These are phyloP conservation scores for Arctopsyche grandis DNA, from an alignment of 1,140 invertebrate genomes.

Conservation along the genomic window DNA sequence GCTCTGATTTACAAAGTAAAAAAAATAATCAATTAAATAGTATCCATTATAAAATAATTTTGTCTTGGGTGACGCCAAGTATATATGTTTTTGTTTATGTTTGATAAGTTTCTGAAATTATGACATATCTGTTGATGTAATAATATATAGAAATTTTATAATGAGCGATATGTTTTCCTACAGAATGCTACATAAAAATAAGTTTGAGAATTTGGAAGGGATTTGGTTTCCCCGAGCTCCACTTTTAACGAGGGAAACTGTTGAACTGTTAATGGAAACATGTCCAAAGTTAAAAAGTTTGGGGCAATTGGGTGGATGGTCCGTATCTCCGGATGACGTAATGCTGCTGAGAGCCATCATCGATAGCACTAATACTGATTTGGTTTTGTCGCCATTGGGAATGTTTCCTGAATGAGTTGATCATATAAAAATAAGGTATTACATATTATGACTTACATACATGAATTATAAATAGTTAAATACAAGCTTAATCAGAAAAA, in stretches of 20 bases:
- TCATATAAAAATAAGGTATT: too few species aligned
- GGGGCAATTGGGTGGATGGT: conserved; percentile 72
- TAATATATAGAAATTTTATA: too few species aligned
- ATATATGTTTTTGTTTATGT: too few species aligned
- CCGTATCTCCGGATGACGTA: conserved; percentile 70
- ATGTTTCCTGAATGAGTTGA: conserved; percentile 13
- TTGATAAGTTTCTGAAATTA: too few species aligned
- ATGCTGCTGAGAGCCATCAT: conserved; percentile 70
- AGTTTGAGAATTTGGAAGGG: conserved; percentile 69
- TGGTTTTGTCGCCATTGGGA: conserved; percentile 59
- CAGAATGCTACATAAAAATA: conserved; percentile 68
- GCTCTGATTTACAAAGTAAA: too few species aligned
- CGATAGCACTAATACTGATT: conserved; percentile 70
- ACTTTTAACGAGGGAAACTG: conserved; percentile 67
- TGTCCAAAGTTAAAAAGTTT: conserved; percentile 72
- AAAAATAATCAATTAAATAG: too few species aligned
- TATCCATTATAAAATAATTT: too few species aligned
- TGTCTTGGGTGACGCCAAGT: too few species aligned
- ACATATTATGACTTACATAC: too few species aligned
- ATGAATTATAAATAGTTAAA: too few species aligned
- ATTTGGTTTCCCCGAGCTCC: conserved; percentile 73
- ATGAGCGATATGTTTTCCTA: conserved; percentile 47
- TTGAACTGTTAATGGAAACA: conserved; percentile 71
- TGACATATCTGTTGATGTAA: too few species aligned
- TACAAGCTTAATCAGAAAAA: too few species aligned